Base-by-base conservation (phyloP, 2,888 invertebrate genomes). In the Meta bourneti region DNA sequence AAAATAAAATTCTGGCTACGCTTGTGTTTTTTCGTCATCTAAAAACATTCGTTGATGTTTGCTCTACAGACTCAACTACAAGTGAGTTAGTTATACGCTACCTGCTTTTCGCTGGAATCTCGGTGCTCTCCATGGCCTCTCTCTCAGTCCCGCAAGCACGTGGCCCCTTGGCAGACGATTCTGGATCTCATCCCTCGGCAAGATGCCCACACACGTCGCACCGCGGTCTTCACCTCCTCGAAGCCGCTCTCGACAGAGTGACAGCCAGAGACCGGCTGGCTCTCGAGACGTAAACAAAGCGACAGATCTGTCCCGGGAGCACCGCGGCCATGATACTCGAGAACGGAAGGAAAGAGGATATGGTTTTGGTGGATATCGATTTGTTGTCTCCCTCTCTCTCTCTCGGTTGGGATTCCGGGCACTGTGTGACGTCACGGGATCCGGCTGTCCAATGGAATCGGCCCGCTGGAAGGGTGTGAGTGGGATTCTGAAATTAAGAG, bases 91-190 rank as follows among this genome's bases (percentile, higher is more conserved):
- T 2, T 34, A 34, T 34, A 34, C 34, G 52, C 16, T 77, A 77
- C 77, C 77, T 77, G 77, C 52, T 77, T n/a, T 77, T 77, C 7
- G 77, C 77, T 77, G 77, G 77, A 16, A 77, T 52, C 8, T 7
- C 77, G 69, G 69, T 16, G 16, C 69, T 69, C 11, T 69, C 69
- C 16, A 13, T 16, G 16, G 13, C 16, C 16, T 11, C 51, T 8
- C 72, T 19, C 19, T 11, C 52, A 49, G 52, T 34, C 77, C 49
- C 77, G 16, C 49, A 51, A 74, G 19, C 77, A 77, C 77, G 77
- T 77, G 77, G 77, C 49, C 16, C 51, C 51, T 77, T 77, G 77
- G 77, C 77, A 77, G 19, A 34, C 34, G 34, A 34, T 4, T 34
- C 34, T 34, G 34, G 34, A 34, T 34, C 34, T 4, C 34, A 77